Evolutionary conservation across 2,113 vertebrate species (phyloP), one percentile per base, ranked within the genome.

Genomic region (Chionomys nivalis): DNA sequence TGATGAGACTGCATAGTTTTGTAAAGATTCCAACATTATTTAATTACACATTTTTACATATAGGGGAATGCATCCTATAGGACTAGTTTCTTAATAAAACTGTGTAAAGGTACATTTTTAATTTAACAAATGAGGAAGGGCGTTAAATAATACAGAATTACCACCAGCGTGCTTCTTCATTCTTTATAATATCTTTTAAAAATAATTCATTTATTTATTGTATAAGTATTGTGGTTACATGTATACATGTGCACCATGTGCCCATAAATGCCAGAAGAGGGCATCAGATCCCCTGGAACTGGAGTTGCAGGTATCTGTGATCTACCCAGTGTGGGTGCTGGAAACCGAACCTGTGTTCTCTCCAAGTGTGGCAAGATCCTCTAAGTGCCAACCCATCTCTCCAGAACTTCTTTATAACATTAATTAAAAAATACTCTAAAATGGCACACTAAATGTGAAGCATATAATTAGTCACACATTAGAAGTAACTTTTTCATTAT

Each of bases 161-260:
- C 65, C 72, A 78, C 44, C 73, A 77, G 11, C 86, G 23, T 23
- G 55, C 19, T 81, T 83, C 28, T 87, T 96, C 87, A 26, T 61
- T 92, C 76, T 92, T 58, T 91, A 91, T 82, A 77, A 93, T 63
- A 21, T 77, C 81, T 39, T 94, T 95, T 72, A n/a, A 94, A 82
- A 52, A 78, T 13, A 28, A 49, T 16, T 73, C 11, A 44, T 44
- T 28, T 11, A 42, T 24, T 24, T 44, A 7, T 26, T 76, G 44
- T 13, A 13, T 42, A 26, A 24, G 21, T 24, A 75, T 72, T 72
- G 3, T n/a, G 36, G 31, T 6, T 36, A 17, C 36, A 33, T 36
- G 66, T 72, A 72, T 42, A 24, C 42, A 24, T 24, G 39, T 42
- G 39, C 9, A 42, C n/a, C 72, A 75, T 42, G 1, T 75, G 21